Evolutionary conservation across 1,140 invertebrate genomes (phyloP).

Genomic region (Ooceraea biroi): DNA sequence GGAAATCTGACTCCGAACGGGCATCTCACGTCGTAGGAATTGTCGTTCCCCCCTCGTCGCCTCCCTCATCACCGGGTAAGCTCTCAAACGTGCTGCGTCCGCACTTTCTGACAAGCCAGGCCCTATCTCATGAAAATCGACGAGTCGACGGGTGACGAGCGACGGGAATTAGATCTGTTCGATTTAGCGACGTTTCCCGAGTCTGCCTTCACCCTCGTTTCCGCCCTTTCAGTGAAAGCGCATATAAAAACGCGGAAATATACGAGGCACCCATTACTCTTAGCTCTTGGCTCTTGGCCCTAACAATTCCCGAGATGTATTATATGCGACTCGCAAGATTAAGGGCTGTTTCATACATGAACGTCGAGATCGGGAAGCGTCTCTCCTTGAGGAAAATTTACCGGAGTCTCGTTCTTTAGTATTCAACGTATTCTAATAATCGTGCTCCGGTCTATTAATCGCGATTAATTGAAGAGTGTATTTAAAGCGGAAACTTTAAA

Average conservation of each 20-base stretch:
- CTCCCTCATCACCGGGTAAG: conserved; percentile 10
- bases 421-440: not conserved
- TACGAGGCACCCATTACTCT: not conserved
- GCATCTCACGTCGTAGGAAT: conserved; percentile 48
- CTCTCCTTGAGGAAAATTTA: not conserved
- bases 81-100: not conserved
- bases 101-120: conserved; percentile 11
- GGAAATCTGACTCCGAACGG: conserved; percentile 41
- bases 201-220: not conserved
- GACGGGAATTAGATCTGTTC: conserved; percentile 19
- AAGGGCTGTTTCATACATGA: not conserved
- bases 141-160: conserved; percentile 15
- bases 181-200: not conserved
- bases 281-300: not conserved
- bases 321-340: not conserved
- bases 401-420: not conserved
- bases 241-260: not conserved
- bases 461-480: not conserved
- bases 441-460: not conserved
- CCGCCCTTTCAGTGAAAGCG: not conserved
- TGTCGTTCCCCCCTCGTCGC: no score
- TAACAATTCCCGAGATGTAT: not conserved
- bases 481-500: no score
- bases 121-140: conserved; percentile 31
- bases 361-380: not conserved